These are phyloP conservation scores for Lomographa bimaculata DNA, from an alignment of 2,888 invertebrate species.

Conservation along the genomic window DNA sequence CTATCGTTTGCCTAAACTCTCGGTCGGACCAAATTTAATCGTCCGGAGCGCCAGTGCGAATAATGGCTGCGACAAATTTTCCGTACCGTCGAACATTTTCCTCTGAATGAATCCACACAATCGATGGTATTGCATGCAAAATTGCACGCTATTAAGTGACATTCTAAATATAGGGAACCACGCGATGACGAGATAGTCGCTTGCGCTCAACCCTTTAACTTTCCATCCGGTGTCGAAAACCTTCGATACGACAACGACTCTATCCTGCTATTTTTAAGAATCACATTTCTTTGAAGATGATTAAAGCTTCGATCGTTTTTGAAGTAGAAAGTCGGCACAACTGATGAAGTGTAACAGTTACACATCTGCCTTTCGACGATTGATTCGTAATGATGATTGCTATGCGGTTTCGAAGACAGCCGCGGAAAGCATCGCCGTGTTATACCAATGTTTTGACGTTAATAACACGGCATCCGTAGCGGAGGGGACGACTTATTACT, in stretches of 20 bases:
- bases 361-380: conserved; percentile 51
- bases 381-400: conserved; percentile 46
- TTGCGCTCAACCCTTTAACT: conserved; percentile 60
- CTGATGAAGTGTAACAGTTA: conserved; percentile 76
- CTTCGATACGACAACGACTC: conserved; percentile 30
- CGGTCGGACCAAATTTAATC: conserved; percentile 72
- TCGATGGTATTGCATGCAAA: conserved; percentile 75
- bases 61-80: conserved; percentile 79
- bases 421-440: conserved; percentile 58
- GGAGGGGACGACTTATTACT: conserved; percentile 61
- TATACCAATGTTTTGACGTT: conserved; percentile 64
- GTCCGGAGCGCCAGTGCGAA: conserved; percentile 73
- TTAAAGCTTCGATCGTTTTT: conserved; percentile 19
- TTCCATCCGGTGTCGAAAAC: conserved; percentile 40
- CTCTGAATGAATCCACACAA: conserved; percentile 79
- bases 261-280: conserved; percentile 25
- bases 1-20: conserved; percentile 48
- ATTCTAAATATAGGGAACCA: conserved; percentile 77
- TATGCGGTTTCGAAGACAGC: conserved; percentile 63
- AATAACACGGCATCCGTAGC: conserved; percentile 65
- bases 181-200: conserved; percentile 62
- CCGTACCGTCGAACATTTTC: conserved; percentile 78
- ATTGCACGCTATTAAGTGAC: conserved; percentile 79
- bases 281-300: conserved; percentile 22
- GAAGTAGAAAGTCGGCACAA: conserved; percentile 51